Evolutionary conservation across 2,888 invertebrate genomes (phyloP).

Genomic region (Cataglyphis altisquamis): DNA sequence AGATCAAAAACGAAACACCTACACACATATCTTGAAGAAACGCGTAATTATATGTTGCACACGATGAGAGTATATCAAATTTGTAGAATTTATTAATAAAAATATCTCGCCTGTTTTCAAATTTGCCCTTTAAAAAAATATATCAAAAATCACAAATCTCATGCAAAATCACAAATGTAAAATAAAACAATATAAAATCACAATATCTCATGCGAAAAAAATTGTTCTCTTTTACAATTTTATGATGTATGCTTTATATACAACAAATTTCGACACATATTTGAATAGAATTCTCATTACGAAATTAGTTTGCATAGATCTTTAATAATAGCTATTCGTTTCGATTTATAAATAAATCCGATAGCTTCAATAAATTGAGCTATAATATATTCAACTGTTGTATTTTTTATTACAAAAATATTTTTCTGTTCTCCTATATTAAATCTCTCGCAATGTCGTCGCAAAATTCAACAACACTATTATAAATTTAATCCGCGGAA

Average conservation of each 20-base stretch:
- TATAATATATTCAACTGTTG: conserved; percentile 8
- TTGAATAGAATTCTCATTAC: conserved; percentile 21
- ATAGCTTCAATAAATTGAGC: neutral
- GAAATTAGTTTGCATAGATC: conserved; percentile 9
- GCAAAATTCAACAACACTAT: conserved; percentile 1
- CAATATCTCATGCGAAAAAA: conserved; percentile 19
- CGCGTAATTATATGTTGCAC: conserved; percentile 12
- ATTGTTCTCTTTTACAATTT: conserved; percentile 1
- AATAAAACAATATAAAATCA: no score
- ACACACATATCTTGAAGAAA: neutral
- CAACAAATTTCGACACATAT: neutral
- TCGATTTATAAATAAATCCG: neutral
- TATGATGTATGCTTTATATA: neutral
- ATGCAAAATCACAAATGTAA: no score
- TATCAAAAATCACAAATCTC: neutral
- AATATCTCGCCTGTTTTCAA: neutral
- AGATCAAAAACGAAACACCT: conserved; percentile 10
- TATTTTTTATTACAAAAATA: neutral
- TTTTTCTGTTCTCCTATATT: conserved; percentile 11
- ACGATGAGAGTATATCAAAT: neutral
- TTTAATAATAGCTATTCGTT: neutral
- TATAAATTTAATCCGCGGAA: conserved; percentile 21
- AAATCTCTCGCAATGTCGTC: neutral
- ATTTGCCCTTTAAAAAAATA: neutral
- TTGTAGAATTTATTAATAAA: neutral